phyloP scores from a whole-genome alignment of 2,888 invertebrate species.

The Chrysolina americana region DNA sequence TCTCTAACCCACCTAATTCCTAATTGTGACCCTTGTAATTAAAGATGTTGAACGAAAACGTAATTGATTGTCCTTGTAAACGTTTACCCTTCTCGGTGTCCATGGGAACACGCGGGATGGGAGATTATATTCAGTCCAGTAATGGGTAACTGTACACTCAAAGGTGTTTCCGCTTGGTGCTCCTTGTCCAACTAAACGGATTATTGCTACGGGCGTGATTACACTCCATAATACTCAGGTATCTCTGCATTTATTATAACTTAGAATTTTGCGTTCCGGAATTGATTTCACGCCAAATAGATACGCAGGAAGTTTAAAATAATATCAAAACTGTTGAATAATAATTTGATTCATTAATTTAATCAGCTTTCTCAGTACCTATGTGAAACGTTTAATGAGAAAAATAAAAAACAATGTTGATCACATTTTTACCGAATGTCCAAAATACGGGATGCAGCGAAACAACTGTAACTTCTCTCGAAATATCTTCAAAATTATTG shows the following conservation, averaged over 20 bases:
- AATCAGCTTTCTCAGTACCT: too few relatives aligned
- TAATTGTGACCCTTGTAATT: conserved; percentile 28
- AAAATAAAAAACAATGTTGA: too few relatives aligned
- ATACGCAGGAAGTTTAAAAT: not conserved
- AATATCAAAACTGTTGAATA: not conserved
- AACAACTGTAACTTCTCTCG: too few relatives aligned
- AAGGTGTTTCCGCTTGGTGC: conserved; percentile 61
- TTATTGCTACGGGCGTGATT: conserved; percentile 54
- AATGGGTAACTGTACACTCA: conserved; percentile 63
- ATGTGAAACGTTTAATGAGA: too few relatives aligned
- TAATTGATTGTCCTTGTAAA: conserved; percentile 22
- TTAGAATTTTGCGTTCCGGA: not conserved
- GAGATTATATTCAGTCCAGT: conserved; percentile 49
- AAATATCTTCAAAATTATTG: too few relatives aligned
- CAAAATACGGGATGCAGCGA: too few relatives aligned
- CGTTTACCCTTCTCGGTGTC: conserved; percentile 49
- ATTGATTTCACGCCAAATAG: not conserved
- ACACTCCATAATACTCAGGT: conserved; percentile 49
- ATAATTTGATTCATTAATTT: too few relatives aligned
- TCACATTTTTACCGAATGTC: too few relatives aligned
- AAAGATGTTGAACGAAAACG: conserved; percentile 28
- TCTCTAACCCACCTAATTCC: conserved; percentile 14
- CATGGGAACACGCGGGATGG: conserved; percentile 59
- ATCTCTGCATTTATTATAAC: conserved; percentile 27
- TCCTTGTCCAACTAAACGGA: conserved; percentile 54